Evolutionary conservation across 2,888 invertebrate genomes (phyloP).

Genomic region (Ceriagrion tenellum): DNA sequence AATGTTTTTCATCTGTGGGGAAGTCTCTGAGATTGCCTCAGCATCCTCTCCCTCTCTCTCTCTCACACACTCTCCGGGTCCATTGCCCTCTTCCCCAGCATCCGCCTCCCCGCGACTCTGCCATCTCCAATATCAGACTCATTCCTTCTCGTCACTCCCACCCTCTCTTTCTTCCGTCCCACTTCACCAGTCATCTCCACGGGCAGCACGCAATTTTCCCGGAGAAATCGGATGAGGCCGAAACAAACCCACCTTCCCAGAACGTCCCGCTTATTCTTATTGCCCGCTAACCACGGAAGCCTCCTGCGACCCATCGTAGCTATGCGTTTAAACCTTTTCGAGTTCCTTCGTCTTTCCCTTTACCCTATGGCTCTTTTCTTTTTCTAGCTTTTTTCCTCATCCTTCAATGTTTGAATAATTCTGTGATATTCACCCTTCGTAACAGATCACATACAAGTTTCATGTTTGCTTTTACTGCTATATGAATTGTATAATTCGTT

Average conservation of each 20-base stretch:
- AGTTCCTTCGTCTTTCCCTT: neutral
- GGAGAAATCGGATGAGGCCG: neutral
- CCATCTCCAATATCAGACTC: neutral
- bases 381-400: too few relatives aligned
- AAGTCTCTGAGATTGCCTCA: neutral
- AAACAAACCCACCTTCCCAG: neutral
- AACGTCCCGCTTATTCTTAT: neutral
- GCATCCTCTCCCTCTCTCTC: neutral
- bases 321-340: neutral
- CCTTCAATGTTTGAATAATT: too few relatives aligned
- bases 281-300: neutral
- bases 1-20: neutral
- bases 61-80: neutral
- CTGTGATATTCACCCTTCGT: too few relatives aligned
- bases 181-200: neutral
- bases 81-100: conserved; percentile 15
- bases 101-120: neutral
- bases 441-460: too few relatives aligned
- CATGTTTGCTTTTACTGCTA: too few relatives aligned
- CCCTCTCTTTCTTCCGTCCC: neutral
- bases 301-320: neutral
- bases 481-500: too few relatives aligned
- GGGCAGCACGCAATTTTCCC: neutral
- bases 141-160: neutral
- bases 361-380: too few relatives aligned